Base-by-base conservation (phyloP, 2,888 invertebrate genomes). In the Euzophera pinguis region DNA sequence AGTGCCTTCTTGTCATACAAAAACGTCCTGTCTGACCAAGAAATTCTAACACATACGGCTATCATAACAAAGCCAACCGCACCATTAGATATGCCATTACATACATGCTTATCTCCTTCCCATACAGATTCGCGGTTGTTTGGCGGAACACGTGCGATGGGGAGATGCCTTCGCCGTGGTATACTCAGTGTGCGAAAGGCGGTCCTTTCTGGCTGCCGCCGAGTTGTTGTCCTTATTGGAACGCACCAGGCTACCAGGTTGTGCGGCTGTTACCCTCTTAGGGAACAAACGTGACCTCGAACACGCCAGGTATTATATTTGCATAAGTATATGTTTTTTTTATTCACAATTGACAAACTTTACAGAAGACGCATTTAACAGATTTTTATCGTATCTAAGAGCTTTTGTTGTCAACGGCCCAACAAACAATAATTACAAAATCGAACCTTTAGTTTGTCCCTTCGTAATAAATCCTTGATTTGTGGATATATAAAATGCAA, bases 261-360 rank as follows among this genome's bases (percentile, higher is more conserved):
- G 95, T 75, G 94, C 94, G 65, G 95, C 96, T 53, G 92, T 94
- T 65, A 89, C 89, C 66, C 91, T 96, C 69, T 91, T 96, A 67
- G 96, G 95, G 65, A 96, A 96, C 82, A 96, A 96, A 90, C 90
- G 94, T 69, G 96, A 96, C 91, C 92, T 96, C 82, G 94, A 95
- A 87, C 94, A 95, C 91, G 93, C 94, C 66, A 93, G 95, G 94
- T 95, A 84, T 22, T 22, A 22, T 22, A 22, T 22, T 22, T 22
- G n/a, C n/a, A n/a, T n/a, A n/a, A n/a, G n/a, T n/a, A n/a, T n/a
- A n/a, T n/a, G n/a, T n/a, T n/a, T n/a, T n/a, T n/a, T n/a, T n/a
- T n/a, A n/a, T n/a, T n/a, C n/a, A n/a, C n/a, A n/a, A n/a, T n/a
- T n/a, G n/a, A n/a, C n/a, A n/a, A n/a, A n/a, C n/a, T n/a, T n/a